Evolutionary conservation across 2,888 invertebrate genomes (phyloP).

Genomic region (Mylabris sibirica): DNA sequence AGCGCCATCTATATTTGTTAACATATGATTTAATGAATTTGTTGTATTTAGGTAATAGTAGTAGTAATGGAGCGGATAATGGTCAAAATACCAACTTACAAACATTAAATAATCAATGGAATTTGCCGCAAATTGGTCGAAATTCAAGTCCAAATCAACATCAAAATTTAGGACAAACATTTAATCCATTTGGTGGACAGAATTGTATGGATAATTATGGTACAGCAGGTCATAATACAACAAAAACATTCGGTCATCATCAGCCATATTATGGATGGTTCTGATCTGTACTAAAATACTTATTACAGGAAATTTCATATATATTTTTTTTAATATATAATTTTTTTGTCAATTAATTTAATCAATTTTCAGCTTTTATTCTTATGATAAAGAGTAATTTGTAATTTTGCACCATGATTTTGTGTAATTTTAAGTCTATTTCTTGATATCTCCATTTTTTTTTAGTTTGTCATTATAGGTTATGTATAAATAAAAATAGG

Average conservation of each 20-base stretch:
- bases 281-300: conserved; percentile 31
- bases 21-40: too few species aligned
- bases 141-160: conserved; percentile 46
- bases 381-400: neutral
- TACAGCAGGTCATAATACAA: conserved; percentile 43
- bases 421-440: neutral
- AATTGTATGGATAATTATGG: conserved; percentile 43
- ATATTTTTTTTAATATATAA: too few species aligned
- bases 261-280: conserved; percentile 54
- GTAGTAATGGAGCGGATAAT: conserved; percentile 56
- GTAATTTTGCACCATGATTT: conserved; percentile 2
- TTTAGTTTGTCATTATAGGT: too few species aligned
- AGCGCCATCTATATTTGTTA: neutral
- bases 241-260: conserved; percentile 50
- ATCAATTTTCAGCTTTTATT: neutral
- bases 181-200: conserved; percentile 47
- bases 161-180: conserved; percentile 38
- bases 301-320: too few species aligned
- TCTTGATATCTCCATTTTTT: neutral
- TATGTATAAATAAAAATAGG: too few species aligned
- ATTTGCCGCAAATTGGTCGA: conserved; percentile 49
- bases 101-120: conserved; percentile 42
- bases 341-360: neutral
- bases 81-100: conserved; percentile 57
- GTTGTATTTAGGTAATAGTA: conserved; percentile 50